A percentile compares a stretch with the other conserved stretches of the same genome.
phyloP scores from a whole-genome alignment of 2,797 vertebrate genomes.

The Margarornis squamiger region DNA sequence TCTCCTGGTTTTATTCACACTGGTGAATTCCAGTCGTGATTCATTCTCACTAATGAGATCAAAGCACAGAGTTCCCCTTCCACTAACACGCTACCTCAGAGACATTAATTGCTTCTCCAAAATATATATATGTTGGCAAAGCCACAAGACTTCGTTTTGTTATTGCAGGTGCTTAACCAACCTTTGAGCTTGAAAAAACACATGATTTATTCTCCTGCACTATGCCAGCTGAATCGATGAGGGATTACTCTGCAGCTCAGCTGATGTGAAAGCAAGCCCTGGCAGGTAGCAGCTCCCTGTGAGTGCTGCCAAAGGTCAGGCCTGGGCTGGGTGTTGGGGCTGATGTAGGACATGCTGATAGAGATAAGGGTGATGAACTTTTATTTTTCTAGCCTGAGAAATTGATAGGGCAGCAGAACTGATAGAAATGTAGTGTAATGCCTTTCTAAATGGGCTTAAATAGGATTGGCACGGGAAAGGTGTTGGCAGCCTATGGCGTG shows the following conservation, averaged over 20 bases:
- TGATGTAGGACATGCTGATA: not conserved
- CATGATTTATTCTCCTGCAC: not conserved
- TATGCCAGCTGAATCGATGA: not conserved
- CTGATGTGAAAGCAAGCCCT: not conserved
- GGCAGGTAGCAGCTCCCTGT: not conserved
- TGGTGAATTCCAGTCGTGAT: not conserved
- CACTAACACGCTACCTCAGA: not conserved
- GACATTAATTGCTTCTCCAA: not conserved
- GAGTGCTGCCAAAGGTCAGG: not conserved
- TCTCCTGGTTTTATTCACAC: not conserved
- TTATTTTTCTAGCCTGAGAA: not conserved
- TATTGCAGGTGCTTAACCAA: conserved; percentile 43
- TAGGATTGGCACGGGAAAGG: not conserved
- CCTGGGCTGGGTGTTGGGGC: accelerated
- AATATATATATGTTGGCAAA: not conserved
- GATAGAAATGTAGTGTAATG: not conserved
- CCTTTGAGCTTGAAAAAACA: not conserved
- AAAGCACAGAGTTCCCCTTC: not conserved
- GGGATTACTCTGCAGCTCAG: not conserved
- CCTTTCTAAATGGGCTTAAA: not conserved
- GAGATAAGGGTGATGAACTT: not conserved
- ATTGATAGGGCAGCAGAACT: not conserved
- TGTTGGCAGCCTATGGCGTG: accelerated
- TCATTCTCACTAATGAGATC: conserved; percentile 3
- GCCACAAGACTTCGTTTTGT: not conserved